Evolutionary conservation across 2,797 vertebrate genomes (phyloP).

Genomic region (Chloroceryle inda): DNA sequence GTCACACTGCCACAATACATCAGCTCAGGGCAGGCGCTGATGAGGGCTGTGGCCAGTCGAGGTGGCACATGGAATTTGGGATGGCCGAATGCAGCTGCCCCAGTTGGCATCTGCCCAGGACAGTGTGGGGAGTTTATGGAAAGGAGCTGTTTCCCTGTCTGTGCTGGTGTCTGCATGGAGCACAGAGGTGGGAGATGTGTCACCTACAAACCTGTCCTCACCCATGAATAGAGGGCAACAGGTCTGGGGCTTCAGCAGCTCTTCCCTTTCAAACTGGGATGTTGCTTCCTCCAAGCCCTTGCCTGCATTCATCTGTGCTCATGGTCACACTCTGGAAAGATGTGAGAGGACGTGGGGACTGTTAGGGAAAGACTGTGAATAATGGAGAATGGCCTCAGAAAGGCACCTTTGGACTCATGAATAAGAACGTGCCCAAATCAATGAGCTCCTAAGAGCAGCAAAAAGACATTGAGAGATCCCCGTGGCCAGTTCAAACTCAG

Average conservation of each 20-base stretch:
- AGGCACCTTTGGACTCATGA: neutral
- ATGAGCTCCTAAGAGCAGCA: neutral
- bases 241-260: neutral
- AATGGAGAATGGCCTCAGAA: neutral
- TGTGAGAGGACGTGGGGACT: neutral
- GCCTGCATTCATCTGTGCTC: neutral
- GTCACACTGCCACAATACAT: neutral
- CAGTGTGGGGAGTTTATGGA: neutral
- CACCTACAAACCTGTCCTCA: neutral
- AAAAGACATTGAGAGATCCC: neutral
- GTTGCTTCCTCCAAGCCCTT: neutral
- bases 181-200: neutral
- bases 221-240: neutral
- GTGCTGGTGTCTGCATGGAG: accelerated
- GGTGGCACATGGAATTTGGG: neutral
- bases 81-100: neutral
- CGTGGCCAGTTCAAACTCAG: neutral
- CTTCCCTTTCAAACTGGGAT: neutral
- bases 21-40: neutral
- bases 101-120: neutral
- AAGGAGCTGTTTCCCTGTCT: neutral
- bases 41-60: neutral
- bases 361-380: neutral
- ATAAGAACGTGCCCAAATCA: neutral
- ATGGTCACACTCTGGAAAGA: neutral